Evolutionary conservation across 1,140 invertebrate genomes (phyloP).

Genomic region (Nasonia vitripennis): DNA sequence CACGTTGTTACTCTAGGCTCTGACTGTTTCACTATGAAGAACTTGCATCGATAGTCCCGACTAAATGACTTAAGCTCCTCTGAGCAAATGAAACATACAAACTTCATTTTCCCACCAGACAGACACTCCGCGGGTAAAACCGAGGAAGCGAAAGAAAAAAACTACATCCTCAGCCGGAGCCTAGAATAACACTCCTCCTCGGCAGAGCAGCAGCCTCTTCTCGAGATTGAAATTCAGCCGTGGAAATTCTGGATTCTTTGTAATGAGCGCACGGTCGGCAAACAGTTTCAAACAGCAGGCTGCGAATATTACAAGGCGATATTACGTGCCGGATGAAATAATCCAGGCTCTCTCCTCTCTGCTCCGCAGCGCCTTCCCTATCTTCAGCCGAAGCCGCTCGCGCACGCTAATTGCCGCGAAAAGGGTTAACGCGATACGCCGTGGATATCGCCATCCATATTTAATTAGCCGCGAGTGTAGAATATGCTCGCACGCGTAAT

Average conservation of each 20-base stretch:
- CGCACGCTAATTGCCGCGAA: constrained; percentile 71
- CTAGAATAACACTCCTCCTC: not conserved
- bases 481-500: not conserved
- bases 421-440: constrained; percentile 67
- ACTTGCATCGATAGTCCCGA: not conserved
- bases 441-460: constrained; percentile 71
- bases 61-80: not conserved
- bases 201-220: not conserved
- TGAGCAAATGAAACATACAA: not conserved
- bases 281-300: constrained; percentile 72
- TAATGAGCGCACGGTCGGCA: constrained; percentile 61
- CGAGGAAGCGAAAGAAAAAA: not conserved
- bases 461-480: constrained; percentile 65
- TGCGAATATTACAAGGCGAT: constrained; percentile 72
- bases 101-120: not conserved
- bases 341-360: constrained; percentile 59
- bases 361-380: not conserved
- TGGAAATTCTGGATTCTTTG: constrained; percentile 56
- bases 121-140: not conserved
- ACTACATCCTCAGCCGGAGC: not conserved
- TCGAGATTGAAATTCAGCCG: constrained; percentile 37
- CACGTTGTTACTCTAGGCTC: no score
- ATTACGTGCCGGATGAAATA: constrained; percentile 72
- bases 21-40: no score
- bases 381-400: constrained; percentile 22